Evolutionary conservation across 1,140 invertebrate species (phyloP), one percentile per base, ranked within the genome.

Genomic region (Drosophila ficusphila): DNA sequence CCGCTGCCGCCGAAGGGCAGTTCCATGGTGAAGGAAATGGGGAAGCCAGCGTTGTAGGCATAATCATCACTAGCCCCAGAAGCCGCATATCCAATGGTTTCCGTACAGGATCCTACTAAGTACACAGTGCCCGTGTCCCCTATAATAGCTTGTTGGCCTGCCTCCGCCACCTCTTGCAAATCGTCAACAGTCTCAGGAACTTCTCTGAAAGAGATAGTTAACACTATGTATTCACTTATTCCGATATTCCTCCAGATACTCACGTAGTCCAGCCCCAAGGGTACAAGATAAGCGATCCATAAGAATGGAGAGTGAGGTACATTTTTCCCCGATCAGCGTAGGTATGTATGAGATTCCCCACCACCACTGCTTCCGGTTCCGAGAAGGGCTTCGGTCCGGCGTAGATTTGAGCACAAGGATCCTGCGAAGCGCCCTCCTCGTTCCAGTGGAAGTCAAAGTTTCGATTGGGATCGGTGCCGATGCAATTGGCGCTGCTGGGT

Each of bases 291-390:
- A 94, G 94, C 60, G 94, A 92, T 18, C 94, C 94, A 74, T 92
- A 94, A 41, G 94, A 94, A 61, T 96, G 96, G 11, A 96, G 75
- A 0, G 95, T 94, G 5, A 96, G 89, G 72, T 96, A 96, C 36
- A 95, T 91, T 41, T 93, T 92, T 6, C 94, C 91, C 0, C 92
- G 90, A 2, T 91, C 76, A 4, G 93, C 91, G 29, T 94, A 89
- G 2, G 92, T 92, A 1, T 85, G 61, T 0, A 93, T 86, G 0
- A 91, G 83, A 70, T 93, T 91, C 25, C 92, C 89, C 58, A 93
- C 83, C 1, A 92, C 71, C n/a, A 91, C 21, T 9, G 85, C 92
- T 90, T 97, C 96, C 0, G 92, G 89, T 91, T 97, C 96, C 0
- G 96, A 96, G 76, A 96, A 96, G 0, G 95, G 76, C n/a, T 79